Conservation (phyloP, 2,797 vertebrate genomes). For the Dallia pectoralis region DNA sequence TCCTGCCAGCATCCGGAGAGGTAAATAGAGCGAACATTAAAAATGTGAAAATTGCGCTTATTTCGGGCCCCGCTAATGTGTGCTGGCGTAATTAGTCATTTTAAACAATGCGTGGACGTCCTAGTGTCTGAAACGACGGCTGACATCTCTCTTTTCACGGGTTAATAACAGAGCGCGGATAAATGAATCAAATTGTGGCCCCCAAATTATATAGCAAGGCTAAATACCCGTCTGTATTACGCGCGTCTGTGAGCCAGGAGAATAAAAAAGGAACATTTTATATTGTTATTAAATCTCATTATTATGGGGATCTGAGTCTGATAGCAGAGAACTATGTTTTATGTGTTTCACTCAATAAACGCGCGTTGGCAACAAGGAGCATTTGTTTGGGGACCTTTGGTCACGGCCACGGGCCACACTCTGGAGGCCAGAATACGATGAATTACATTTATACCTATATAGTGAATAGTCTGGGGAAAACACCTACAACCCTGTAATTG, state of each 20-base stretch:
- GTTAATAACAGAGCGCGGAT: slow-evolving; percentile 85
- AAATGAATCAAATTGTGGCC: slow-evolving; percentile 85
- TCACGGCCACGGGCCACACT: neutral
- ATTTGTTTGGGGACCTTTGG: neutral
- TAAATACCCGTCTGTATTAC: slow-evolving; percentile 82
- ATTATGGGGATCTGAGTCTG: slow-evolving; percentile 72
- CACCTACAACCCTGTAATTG: neutral
- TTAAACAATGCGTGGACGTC: slow-evolving; percentile 84
- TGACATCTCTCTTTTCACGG: slow-evolving; percentile 83
- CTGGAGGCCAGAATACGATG: neutral
- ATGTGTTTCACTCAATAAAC: slow-evolving; percentile 68
- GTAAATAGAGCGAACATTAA: slow-evolving; percentile 69
- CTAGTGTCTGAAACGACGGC: slow-evolving; percentile 81
- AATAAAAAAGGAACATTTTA: slow-evolving; percentile 68
- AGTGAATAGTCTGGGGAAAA: neutral
- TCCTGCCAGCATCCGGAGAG: slow-evolving; percentile 62
- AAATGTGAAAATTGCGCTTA: slow-evolving; percentile 75
- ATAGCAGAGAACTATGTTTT: slow-evolving; percentile 65
- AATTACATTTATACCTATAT: slow-evolving; percentile 12
- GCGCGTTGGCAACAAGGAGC: slow-evolving; percentile 50
- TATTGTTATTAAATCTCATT: slow-evolving; percentile 81
- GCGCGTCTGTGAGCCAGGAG: slow-evolving; percentile 72
- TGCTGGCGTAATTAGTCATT: slow-evolving; percentile 80
- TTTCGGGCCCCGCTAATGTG: slow-evolving; percentile 61
- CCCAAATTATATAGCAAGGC: slow-evolving; percentile 83